Conservation (phyloP, 2,113 vertebrate species). For the Suricata suricatta region DNA sequence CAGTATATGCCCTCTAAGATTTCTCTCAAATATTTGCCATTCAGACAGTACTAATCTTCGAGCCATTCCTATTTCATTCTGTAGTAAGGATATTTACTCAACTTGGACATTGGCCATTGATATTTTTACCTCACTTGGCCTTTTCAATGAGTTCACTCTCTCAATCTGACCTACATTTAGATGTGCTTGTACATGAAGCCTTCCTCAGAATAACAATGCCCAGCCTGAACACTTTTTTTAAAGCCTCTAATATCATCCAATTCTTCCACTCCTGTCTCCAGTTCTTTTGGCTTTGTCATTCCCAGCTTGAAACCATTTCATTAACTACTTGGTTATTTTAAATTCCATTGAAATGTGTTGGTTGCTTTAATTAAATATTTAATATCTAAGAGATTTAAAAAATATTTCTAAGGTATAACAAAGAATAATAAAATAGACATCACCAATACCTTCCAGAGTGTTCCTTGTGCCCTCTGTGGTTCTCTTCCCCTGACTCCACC, state of each 20-base stretch:
- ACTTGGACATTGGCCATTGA: background rate
- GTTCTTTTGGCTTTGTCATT: background rate
- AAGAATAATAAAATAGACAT: background rate
- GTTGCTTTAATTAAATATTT: slow-evolving; percentile 14
- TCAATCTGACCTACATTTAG: background rate
- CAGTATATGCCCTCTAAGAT: background rate
- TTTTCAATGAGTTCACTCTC: background rate
- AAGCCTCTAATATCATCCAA: background rate
- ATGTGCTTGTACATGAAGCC: background rate
- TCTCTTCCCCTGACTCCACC: background rate
- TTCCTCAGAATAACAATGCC: background rate
- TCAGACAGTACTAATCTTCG: background rate
- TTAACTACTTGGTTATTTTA: background rate
- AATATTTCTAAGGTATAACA: background rate
- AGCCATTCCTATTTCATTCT: background rate
- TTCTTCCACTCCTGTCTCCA: background rate
- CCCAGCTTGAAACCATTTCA: background rate
- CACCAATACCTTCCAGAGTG: background rate
- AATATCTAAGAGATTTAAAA: background rate
- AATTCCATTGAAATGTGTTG: background rate
- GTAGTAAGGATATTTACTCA: background rate
- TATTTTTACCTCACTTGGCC: background rate
- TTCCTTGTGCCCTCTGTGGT: background rate
- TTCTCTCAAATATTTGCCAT: background rate
- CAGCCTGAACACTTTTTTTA: background rate